Evolutionary conservation across 1,140 invertebrate genomes (phyloP).

Genomic region (Zaprionus nigranus): DNA sequence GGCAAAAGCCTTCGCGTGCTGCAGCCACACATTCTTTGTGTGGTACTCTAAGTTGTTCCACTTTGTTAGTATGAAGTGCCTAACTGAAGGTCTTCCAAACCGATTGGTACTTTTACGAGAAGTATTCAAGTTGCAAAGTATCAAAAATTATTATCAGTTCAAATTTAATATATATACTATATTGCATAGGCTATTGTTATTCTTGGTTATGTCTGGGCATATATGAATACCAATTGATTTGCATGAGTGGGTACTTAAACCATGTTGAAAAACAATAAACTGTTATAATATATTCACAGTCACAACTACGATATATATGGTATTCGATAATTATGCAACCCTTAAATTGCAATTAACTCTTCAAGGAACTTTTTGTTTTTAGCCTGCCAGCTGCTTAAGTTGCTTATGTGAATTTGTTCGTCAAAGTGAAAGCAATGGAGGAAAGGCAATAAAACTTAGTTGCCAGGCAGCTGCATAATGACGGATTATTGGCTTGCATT

Average conservation of each 20-base stretch:
- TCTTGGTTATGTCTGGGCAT: background rate
- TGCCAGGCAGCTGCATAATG: background rate
- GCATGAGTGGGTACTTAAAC: background rate
- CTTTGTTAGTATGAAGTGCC: background rate
- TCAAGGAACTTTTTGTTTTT: background rate
- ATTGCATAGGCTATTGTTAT: background rate
- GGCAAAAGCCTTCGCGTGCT: background rate
- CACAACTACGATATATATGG: background rate
- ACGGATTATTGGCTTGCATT: background rate
- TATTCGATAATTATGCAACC: background rate
- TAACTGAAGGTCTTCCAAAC: background rate
- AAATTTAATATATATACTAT: background rate
- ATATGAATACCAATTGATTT: background rate
- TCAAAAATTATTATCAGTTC: too few species aligned
- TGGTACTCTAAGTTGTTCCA: background rate
- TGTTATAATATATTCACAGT: background rate
- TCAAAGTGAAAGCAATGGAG: constrained; percentile 8
- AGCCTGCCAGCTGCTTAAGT: background rate
- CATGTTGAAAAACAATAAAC: background rate
- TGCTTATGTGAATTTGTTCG: background rate
- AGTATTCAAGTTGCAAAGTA: background rate
- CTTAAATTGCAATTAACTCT: background rate
- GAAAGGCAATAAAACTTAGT: background rate
- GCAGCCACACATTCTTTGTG: constrained; percentile 2
- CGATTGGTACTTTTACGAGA: background rate